Evolutionary conservation across 37 sponge, comb jelly and placozoan species (phyloP).

Genomic region (Theonella swinhoei): DNA sequence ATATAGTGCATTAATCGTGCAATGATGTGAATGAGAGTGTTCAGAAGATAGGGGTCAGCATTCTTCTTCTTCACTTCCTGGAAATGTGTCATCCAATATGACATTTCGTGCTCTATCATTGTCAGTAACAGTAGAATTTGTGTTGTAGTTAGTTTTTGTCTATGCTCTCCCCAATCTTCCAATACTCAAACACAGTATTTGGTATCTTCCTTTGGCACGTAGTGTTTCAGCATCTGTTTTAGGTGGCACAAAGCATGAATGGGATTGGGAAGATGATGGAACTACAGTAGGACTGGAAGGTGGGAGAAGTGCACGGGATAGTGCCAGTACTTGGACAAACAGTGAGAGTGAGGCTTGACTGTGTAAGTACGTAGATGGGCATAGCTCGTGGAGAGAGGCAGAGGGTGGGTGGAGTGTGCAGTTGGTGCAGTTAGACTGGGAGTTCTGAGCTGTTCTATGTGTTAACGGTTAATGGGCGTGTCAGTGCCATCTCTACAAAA

Average conservation of each 20-base stretch:
- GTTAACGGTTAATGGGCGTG: too few species aligned
- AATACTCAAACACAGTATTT: constrained; percentile 11
- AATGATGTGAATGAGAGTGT: neutral
- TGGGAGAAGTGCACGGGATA: too few species aligned
- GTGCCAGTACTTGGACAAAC: too few species aligned
- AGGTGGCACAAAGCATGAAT: neutral
- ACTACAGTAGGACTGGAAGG: too few species aligned
- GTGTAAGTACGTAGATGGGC: too few species aligned
- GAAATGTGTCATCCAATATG: neutral
- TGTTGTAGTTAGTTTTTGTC: neutral
- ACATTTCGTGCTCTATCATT: neutral
- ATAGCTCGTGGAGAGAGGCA: too few species aligned
- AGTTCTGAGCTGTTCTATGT: too few species aligned
- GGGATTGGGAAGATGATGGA: too few species aligned
- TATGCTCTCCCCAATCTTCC: constrained; percentile 6
- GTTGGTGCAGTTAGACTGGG: too few species aligned
- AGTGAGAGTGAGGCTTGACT: too few species aligned
- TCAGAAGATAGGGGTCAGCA: neutral
- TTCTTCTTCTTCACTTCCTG: constrained; percentile 4
- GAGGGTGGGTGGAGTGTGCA: too few species aligned
- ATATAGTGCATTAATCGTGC: neutral
- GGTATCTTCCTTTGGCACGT: neutral
- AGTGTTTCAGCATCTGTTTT: neutral
- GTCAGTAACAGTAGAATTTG: neutral
- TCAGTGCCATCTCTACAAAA: too few species aligned